Conservation (phyloP, 2,797 vertebrate species). For the Mormyrops attenuatus region DNA sequence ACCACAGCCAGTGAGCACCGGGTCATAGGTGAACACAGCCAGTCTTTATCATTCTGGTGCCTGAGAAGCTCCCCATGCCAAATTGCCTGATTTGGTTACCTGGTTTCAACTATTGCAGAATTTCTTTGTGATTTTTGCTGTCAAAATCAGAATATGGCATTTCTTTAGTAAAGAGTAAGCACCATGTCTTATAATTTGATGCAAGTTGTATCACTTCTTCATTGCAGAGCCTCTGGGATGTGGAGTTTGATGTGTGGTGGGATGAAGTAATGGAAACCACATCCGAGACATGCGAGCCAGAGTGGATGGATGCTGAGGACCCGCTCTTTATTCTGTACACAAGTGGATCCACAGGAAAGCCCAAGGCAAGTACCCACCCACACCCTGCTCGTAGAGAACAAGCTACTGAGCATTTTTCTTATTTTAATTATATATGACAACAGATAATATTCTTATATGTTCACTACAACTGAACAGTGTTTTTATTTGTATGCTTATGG, state of each 20-base stretch:
- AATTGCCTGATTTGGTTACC: not conserved
- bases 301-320: slow-evolving; percentile 72
- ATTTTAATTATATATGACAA: not conserved
- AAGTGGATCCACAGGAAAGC: slow-evolving; percentile 73
- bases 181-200: not conserved
- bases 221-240: slow-evolving; percentile 60
- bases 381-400: not conserved
- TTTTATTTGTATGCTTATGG: not conserved
- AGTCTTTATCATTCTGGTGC: not conserved
- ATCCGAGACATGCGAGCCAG: slow-evolving; percentile 70
- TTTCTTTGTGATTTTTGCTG: not conserved
- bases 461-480: not conserved
- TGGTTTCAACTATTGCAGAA: not conserved
- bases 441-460: not conserved
- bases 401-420: not conserved
- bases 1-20: not conserved
- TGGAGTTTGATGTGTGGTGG: slow-evolving; percentile 62
- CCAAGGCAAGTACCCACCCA: slow-evolving; percentile 51
- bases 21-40: not conserved
- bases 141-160: not conserved
- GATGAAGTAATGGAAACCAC: slow-evolving; percentile 55
- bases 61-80: not conserved
- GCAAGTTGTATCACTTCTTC: not conserved
- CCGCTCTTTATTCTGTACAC: slow-evolving; percentile 72
- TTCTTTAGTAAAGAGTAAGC: not conserved